Base-by-base conservation (phyloP, 2,888 invertebrate species). In the Rambutsinella grinnellia region DNA sequence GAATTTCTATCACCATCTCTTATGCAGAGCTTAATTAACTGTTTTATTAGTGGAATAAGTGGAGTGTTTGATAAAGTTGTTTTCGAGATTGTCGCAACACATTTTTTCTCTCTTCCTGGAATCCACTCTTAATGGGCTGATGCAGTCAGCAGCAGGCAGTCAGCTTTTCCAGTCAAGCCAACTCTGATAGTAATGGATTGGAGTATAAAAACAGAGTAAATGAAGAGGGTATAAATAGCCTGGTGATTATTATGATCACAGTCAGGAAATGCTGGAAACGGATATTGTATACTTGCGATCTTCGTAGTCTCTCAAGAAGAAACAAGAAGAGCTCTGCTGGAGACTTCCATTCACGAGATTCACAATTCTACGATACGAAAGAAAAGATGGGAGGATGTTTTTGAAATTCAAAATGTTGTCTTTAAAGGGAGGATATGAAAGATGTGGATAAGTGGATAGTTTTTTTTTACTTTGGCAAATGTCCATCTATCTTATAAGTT, bases 321-420 rank as follows among this genome's bases (percentile, higher is more conserved):
- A n/a, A 36, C 36, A 36, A 36, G 36, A 36, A 36, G 36, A 8
- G 51, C 65, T 54, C 67, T 23, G 61, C 69, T 69, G 69, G 69
- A 61, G 60, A 60, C 69, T 46, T 69, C 60, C 69, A 69, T 69
- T 69, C 69, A 69, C 6, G 5, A 8, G 36, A 13, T 13, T 13
- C 13, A 36, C 13, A 13, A 36, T 36, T 36, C 36, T 13, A 36
- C 6, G 13, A 13, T 5, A 36, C 6, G 13, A 8, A 13, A 36
- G 36, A 13, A 36, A 36, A 36, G 13, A 36, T 13, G 36, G 36
- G 36, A 36, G 36, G 13, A 13, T 36, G n/a, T 36, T 36, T 13
- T 36, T 13, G 36, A 36, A 13, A 8, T 13, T 36, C 36, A 36
- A 36, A 36, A 36, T 5, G 5, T 36, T 36, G 36, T 8, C 6